Percentiles rank a stretch among this genome's conserved stretches.
These are phyloP conservation scores for Brachionus rotundiformis DNA, from an alignment of 1,140 invertebrate species.

Conservation along the genomic window DNA sequence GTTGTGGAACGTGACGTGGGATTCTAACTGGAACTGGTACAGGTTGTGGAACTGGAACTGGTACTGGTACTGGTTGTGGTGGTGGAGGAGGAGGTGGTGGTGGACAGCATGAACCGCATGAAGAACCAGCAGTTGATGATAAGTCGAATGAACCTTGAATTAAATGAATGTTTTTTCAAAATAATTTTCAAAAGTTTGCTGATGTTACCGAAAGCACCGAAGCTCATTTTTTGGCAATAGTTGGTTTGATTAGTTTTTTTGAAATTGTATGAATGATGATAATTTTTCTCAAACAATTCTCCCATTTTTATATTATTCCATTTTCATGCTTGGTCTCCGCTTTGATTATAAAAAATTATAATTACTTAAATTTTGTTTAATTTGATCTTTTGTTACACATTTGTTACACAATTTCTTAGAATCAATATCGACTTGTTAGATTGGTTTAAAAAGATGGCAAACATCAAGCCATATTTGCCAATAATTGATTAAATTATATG, in stretches of 20 bases:
- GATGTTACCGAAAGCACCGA: background rate
- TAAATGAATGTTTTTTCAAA: no score
- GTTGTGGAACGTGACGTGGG: background rate
- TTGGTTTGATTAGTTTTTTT: background rate
- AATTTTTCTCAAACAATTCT: background rate
- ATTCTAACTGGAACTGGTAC: background rate
- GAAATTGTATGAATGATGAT: background rate
- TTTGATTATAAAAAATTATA: slow-evolving; percentile 8
- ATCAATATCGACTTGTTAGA: background rate
- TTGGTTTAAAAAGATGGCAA: background rate
- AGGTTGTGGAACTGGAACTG: background rate
- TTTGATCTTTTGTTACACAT: background rate
- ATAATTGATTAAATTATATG: background rate
- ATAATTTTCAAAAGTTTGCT: no score
- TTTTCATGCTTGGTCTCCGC: background rate
- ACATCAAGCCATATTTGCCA: background rate
- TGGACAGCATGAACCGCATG: background rate
- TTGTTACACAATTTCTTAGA: background rate
- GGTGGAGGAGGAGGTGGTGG: background rate
- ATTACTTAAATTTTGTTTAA: background rate
- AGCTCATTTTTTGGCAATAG: background rate
- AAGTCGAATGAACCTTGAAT: background rate
- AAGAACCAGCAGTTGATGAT: background rate
- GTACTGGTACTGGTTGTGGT: background rate
- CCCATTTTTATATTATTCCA: slow-evolving; percentile 12